phyloP scores from a whole-genome alignment of 2,888 invertebrate species.

The Andricus quercusramuli region DNA sequence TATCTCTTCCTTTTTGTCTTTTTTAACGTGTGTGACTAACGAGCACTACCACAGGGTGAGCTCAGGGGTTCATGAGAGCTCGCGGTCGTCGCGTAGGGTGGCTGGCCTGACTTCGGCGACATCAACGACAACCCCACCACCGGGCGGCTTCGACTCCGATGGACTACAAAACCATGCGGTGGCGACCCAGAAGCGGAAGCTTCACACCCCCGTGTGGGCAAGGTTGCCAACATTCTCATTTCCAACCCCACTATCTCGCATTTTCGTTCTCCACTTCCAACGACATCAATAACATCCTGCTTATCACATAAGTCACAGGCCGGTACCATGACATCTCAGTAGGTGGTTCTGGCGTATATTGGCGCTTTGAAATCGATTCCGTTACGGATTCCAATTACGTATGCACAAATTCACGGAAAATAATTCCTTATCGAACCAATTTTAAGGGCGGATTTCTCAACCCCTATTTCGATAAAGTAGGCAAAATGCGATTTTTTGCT shows the following conservation, averaged over 20 bases:
- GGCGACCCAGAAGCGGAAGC: slow-evolving; percentile 86
- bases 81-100: slow-evolving; percentile 78
- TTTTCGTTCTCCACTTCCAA: slow-evolving; percentile 21
- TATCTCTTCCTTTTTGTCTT: slow-evolving; percentile 42
- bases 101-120: slow-evolving; percentile 77
- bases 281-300: background rate
- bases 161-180: slow-evolving; percentile 77
- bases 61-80: slow-evolving; percentile 80
- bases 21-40: slow-evolving; percentile 70
- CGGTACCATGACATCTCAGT: too few species aligned
- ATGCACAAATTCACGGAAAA: too few species aligned
- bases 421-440: too few species aligned
- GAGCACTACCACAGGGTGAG: slow-evolving; percentile 78
- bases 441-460: too few species aligned
- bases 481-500: too few species aligned
- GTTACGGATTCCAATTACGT: too few species aligned
- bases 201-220: slow-evolving; percentile 91
- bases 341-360: too few species aligned
- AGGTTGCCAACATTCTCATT: slow-evolving; percentile 85
- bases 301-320: too few species aligned
- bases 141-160: slow-evolving; percentile 78
- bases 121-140: slow-evolving; percentile 61
- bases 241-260: slow-evolving; percentile 78
- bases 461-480: too few species aligned
- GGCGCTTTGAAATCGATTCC: too few species aligned